These are phyloP conservation scores for Trisateles emortualis DNA, from an alignment of 2,888 invertebrate genomes.

Conservation along the genomic window DNA sequence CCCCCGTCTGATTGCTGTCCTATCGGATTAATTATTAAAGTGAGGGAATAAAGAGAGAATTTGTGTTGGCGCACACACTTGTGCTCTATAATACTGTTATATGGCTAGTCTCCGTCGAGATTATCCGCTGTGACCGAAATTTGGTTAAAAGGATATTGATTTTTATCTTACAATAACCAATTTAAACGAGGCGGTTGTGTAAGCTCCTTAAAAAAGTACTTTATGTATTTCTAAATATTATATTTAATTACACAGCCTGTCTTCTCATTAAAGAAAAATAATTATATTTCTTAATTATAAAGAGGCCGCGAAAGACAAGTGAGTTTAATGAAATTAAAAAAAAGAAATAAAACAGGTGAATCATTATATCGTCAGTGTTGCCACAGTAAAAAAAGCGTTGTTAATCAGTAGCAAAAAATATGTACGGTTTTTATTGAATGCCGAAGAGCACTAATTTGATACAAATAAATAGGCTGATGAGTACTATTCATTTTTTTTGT, in stretches of 20 bases:
- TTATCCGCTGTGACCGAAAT: too few species aligned
- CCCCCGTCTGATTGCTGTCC: too few species aligned
- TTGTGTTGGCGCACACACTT: too few species aligned
- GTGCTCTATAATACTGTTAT: too few species aligned
- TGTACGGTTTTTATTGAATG: slow-evolving; percentile 8
- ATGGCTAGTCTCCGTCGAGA: too few species aligned
- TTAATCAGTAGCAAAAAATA: slow-evolving; percentile 11
- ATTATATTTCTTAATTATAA: slow-evolving; percentile 5
- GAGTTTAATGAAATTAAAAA: slow-evolving; percentile 2
- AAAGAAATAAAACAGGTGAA: background rate
- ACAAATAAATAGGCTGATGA: slow-evolving; percentile 6
- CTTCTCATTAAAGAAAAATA: slow-evolving; percentile 1
- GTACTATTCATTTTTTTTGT: slow-evolving; percentile 10
- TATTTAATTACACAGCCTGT: background rate
- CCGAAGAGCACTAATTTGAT: slow-evolving; percentile 12
- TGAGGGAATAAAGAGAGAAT: too few species aligned
- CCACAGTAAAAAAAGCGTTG: slow-evolving; percentile 1
- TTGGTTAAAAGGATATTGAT: too few species aligned
- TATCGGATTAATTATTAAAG: too few species aligned
- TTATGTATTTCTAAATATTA: slow-evolving; percentile 1
- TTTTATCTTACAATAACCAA: too few species aligned
- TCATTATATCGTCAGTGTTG: background rate
- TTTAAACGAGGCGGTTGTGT: background rate
- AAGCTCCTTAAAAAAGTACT: background rate
- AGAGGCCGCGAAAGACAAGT: slow-evolving; percentile 4